A percentile compares a stretch with the other conserved stretches of the same genome.
phyloP scores from a whole-genome alignment of 2,797 vertebrate genomes.

The Euphonia xanthogaster region DNA sequence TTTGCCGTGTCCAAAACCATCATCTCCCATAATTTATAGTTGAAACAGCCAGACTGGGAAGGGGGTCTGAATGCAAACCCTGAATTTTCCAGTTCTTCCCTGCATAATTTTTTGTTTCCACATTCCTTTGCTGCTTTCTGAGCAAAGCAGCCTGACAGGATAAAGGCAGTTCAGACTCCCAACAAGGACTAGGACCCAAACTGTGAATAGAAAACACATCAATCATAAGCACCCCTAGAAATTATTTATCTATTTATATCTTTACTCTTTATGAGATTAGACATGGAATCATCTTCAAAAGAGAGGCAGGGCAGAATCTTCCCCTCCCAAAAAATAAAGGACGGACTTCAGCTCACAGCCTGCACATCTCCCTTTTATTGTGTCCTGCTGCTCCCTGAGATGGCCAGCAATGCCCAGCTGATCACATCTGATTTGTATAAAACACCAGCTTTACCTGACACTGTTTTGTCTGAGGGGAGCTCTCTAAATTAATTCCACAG shows the following conservation, averaged over 20 bases:
- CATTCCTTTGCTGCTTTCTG: background rate
- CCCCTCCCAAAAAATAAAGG: background rate
- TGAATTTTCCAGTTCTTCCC: background rate
- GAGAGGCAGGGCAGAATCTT: background rate
- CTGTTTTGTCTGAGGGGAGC: background rate
- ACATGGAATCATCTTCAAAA: background rate
- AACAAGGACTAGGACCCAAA: background rate
- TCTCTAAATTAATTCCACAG: constrained; percentile 34
- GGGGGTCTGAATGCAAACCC: background rate
- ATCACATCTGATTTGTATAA: background rate
- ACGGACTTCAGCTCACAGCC: background rate
- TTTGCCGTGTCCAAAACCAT: background rate
- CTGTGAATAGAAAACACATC: background rate
- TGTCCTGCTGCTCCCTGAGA: background rate
- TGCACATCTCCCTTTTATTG: background rate
- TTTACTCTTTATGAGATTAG: background rate
- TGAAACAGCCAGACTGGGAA: background rate
- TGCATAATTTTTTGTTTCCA: background rate
- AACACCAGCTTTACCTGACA: background rate
- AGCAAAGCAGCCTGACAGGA: background rate
- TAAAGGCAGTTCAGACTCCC: background rate
- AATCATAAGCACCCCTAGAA: background rate
- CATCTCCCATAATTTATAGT: background rate
- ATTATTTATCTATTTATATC: background rate
- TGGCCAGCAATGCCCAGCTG: background rate